Base-by-base conservation (phyloP, 2,888 invertebrate species). In the Clunio marinus region DNA sequence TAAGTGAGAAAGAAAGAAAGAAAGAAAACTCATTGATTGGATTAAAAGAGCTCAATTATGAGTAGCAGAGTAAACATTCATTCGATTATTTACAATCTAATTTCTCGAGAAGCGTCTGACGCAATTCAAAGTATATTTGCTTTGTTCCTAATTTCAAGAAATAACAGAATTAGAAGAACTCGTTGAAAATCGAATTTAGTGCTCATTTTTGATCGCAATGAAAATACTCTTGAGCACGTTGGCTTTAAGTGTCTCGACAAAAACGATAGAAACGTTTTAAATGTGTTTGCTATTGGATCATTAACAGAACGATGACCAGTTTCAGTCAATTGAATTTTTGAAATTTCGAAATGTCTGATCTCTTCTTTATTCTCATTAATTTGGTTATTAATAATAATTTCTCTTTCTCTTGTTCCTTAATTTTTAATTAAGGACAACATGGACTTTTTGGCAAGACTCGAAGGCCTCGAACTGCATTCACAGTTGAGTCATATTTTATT, bases 391-490 rank as follows among this genome's bases (percentile, higher is more conserved):
- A 58, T 24, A 22, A 45, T 28, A n/a, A 7, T 37, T 10, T 68
- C 45, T 25, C 60, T 13, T 65, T 68, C 51, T 70, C n/a, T n/a
- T n/a, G n/a, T n/a, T n/a, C n/a, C n/a, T n/a, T n/a, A n/a, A 73
- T 71, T 69, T 78, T 51, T 17, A 17, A 22, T 78, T 15, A 75
- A 83, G 83, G 83, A 73, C 89, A 89, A 13, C 92, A 93, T 78
- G 90, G 93, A 1, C 83, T 90, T 41, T 80, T 90, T 70, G 90
- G 91, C 3, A 94, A 95, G 81, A 93, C 94, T 46, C 81, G 95
- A 69, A 83, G 99, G 72, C 98, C 99, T 0, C 83, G 99, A 70
- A 99, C 99, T 0, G 98, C 99, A 1, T 99, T 99, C 83, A 98
- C 98, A 1, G 59, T 51, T 57, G 57, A 57, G 57, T 57, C 27